Conservation (phyloP, 2,797 vertebrate genomes). For the Epinephelus malabaricus region DNA sequence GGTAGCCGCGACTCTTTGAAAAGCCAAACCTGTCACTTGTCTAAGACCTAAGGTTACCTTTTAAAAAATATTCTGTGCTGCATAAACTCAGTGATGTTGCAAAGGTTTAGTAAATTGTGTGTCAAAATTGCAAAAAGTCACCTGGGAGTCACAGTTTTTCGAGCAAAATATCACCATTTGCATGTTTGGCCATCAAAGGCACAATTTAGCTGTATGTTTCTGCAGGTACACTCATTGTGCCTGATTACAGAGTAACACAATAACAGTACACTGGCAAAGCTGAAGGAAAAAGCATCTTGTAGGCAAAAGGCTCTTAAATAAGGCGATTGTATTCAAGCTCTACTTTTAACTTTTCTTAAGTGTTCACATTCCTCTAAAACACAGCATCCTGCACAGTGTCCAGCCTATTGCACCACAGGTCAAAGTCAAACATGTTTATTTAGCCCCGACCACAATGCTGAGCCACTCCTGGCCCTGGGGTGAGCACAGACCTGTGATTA, state of each 20-base stretch:
- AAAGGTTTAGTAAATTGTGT: constrained; percentile 28
- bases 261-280: neutral
- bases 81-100: neutral
- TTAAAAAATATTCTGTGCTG: constrained; percentile 33
- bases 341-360: constrained; percentile 6
- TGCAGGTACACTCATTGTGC: constrained; percentile 2
- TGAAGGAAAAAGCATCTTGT: neutral
- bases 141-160: constrained; percentile 23
- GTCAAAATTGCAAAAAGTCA: constrained; percentile 26
- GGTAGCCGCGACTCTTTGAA: constrained; percentile 18
- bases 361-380: constrained; percentile 47
- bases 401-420: constrained; percentile 41
- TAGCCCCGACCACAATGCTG: constrained; percentile 52
- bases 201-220: constrained; percentile 11
- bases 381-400: constrained; percentile 21
- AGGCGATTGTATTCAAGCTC: neutral
- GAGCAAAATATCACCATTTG: constrained; percentile 60
- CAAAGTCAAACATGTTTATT: constrained; percentile 72
- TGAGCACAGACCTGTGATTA: constrained; percentile 75
- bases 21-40: constrained; percentile 32
- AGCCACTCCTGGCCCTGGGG: constrained; percentile 49
- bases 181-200: constrained; percentile 37
- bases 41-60: constrained; percentile 26
- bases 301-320: neutral
- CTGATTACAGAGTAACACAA: constrained; percentile 17